A percentile compares a stretch with the other conserved stretches of the same genome.
Evolutionary conservation across 2,888 invertebrate genomes (phyloP).

Genomic region (Rhodophaea formosa): DNA sequence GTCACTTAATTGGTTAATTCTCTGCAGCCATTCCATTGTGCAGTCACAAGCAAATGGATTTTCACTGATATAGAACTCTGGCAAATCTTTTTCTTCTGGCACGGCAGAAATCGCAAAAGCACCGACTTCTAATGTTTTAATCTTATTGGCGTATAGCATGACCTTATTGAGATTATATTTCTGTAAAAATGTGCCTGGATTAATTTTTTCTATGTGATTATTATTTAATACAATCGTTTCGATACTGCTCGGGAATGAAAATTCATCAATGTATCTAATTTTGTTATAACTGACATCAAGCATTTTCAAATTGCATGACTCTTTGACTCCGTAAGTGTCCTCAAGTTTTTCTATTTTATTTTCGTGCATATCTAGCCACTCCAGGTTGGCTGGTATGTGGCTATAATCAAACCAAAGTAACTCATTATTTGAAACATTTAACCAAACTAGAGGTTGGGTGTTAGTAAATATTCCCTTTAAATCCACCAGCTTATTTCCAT

Average conservation of each 20-base stretch:
- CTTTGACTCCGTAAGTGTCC: conserved; percentile 86
- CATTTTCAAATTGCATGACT: conserved; percentile 86
- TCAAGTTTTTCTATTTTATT: conserved; percentile 89
- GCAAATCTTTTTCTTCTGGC: conserved; percentile 84
- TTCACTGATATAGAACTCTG: conserved; percentile 89
- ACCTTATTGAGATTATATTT: conserved; percentile 88
- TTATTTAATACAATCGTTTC: conserved; percentile 87
- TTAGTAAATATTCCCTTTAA: conserved; percentile 89
- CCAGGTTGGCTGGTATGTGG: conserved; percentile 87
- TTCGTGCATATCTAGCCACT: conserved; percentile 91
- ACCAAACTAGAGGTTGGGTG: conserved; percentile 87
- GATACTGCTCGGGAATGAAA: conserved; percentile 87
- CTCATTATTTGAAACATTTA: conserved; percentile 90
- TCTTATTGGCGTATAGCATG: conserved; percentile 87
- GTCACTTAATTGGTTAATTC: conserved; percentile 88
- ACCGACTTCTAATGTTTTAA: conserved; percentile 86
- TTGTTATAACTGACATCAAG: conserved; percentile 88
- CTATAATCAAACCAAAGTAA: conserved; percentile 90
- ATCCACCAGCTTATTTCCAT: conserved; percentile 89
- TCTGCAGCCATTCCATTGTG: conserved; percentile 92
- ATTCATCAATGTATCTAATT: conserved; percentile 84
- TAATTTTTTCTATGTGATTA: conserved; percentile 86
- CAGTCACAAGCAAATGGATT: conserved; percentile 94
- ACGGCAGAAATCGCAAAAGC: conserved; percentile 86
- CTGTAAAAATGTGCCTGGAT: conserved; percentile 85